These are phyloP conservation scores for Camponotus vicinus DNA, from an alignment of 1,140 invertebrate species.

Conservation along the genomic window DNA sequence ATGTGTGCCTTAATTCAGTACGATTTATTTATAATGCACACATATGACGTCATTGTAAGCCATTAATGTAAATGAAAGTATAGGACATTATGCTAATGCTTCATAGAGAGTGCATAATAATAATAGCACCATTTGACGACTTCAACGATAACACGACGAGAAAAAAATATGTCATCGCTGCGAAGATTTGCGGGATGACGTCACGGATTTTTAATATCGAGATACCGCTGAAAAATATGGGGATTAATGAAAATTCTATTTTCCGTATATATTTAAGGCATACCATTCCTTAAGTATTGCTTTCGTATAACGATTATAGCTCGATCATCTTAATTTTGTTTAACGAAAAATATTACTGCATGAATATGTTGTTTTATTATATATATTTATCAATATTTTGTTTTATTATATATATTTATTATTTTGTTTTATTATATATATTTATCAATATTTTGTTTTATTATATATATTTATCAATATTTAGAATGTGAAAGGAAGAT, in stretches of 20 bases:
- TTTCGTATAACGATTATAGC: not conserved
- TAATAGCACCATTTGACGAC: slow-evolving; percentile 10
- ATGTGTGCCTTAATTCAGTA: not conserved
- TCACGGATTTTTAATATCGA: not conserved
- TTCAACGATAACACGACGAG: not conserved
- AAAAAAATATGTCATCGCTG: slow-evolving; percentile 8
- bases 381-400: too few relatives aligned
- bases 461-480: too few relatives aligned
- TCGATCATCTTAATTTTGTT: too few relatives aligned
- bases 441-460: too few relatives aligned
- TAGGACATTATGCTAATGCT: not conserved
- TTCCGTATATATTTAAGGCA: not conserved
- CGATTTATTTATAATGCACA: slow-evolving; percentile 3
- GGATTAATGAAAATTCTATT: not conserved
- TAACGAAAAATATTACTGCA: too few relatives aligned
- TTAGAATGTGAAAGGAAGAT: too few relatives aligned
- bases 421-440: too few relatives aligned
- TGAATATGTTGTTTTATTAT: too few relatives aligned
- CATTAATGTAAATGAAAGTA: slow-evolving; percentile 24
- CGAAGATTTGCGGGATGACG: not conserved
- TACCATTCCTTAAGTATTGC: not conserved
- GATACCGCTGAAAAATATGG: not conserved
- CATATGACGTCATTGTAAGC: not conserved
- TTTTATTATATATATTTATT: too few relatives aligned
- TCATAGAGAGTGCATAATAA: not conserved